Evolutionary conservation across 2,888 invertebrate species (phyloP), one percentile per base, ranked within the genome.

Genomic region (Thelaira solivaga): DNA sequence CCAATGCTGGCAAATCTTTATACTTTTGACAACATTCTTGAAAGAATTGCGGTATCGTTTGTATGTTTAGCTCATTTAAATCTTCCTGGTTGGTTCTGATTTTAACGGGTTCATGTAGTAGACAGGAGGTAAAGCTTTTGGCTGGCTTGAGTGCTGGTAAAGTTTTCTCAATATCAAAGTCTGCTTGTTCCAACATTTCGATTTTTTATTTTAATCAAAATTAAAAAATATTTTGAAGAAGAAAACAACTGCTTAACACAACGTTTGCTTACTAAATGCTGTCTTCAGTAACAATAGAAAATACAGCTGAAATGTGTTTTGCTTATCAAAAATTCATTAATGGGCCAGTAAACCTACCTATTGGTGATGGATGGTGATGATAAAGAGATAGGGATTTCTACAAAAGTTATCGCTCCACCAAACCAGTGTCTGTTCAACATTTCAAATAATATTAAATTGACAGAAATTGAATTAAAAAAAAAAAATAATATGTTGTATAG

Each of bases 41-140:
- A 39, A 96, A 89, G 10, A 94, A 88, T 16, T 93, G 92, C 1
- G 95, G 95, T 13, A 96, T 91, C 0, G 95, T 95, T 61, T 93
- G 88, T 0, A 95, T 93, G 1, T 90, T 89, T 59, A 90, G 89
- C 0, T 92, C 89, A 0, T 89, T 87, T 0, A 89, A 34, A 0
- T 90, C 91, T 0, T 91, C 91, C 5, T 90, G 88, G 0, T 89
- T 84, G 1, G 89, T 89, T 20, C 92, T 84, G 34, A 96, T 88
- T 82, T 92, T 91, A 2, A 95, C 93, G 26, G 91, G 90, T 1
- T 92, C 93, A 61, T 92, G 90, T 0, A 92, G 90, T 18, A 89
- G 87, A 78, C 91, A 90, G 24, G 92, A 91, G 29, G 85, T 89
- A 80, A 91, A 90, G 36, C 89, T 89, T 7, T 91, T 90, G 1